These are phyloP conservation scores for Moxostoma hubbsi DNA, from an alignment of 2,797 vertebrate genomes.

Conservation along the genomic window DNA sequence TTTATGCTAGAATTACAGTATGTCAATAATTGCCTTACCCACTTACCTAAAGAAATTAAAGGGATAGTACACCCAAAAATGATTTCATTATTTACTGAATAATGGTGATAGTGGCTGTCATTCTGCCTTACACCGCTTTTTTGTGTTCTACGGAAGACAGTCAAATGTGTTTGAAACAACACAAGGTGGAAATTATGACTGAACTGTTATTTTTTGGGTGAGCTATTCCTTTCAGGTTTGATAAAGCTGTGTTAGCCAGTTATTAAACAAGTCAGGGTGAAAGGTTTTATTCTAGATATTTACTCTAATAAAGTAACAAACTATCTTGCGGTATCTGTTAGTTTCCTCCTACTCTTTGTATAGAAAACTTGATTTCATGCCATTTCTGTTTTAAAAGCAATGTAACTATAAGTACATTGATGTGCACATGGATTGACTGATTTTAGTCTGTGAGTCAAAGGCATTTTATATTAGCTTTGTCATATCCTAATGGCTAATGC, in stretches of 20 bases:
- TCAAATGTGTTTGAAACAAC: no score
- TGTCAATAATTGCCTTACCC: constrained; percentile 32
- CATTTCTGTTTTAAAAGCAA: constrained; percentile 8
- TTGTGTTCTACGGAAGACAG: no score
- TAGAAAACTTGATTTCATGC: constrained; percentile 8
- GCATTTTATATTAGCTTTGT: constrained; percentile 24
- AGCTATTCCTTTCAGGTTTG: neutral
- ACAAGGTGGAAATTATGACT: no score
- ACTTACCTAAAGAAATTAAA: no score
- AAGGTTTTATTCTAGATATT: constrained; percentile 6
- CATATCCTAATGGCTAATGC: constrained; percentile 1
- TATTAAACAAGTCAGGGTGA: neutral
- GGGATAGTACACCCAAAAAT: no score
- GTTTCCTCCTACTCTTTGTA: neutral
- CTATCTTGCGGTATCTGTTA: no score
- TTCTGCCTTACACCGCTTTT: no score
- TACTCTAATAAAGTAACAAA: neutral
- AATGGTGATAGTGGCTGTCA: no score
- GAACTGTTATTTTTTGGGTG: no score
- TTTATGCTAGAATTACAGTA: constrained; percentile 9
- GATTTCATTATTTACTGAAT: no score
- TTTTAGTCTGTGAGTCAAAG: constrained; percentile 7
- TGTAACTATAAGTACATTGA: neutral
- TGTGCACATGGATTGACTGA: constrained; percentile 11
- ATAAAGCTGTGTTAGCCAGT: constrained; percentile 1